These are phyloP conservation scores for Linnaemya tessellans DNA, from an alignment of 2,888 invertebrate species.

Conservation along the genomic window DNA sequence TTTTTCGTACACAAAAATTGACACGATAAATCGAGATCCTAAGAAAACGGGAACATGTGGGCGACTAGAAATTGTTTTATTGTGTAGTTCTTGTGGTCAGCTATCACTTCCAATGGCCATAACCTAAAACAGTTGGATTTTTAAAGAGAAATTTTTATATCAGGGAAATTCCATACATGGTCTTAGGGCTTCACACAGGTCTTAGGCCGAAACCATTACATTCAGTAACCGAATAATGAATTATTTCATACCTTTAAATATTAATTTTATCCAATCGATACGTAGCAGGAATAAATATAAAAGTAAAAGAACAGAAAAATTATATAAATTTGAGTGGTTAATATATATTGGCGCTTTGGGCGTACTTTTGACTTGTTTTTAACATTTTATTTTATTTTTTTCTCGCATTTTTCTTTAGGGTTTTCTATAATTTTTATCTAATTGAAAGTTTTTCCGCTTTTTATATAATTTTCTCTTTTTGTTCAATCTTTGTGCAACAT, in stretches of 20 bases:
- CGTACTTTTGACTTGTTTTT: conserved; percentile 59
- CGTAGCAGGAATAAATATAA: conserved; percentile 11
- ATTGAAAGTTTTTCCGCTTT: conserved; percentile 69
- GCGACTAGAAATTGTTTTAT: no score
- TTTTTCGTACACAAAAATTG: no score
- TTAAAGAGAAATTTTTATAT: no score
- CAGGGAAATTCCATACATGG: no score
- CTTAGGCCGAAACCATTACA: no score
- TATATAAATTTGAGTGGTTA: conserved; percentile 68
- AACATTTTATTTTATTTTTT: conserved; percentile 35
- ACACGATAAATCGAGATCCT: no score
- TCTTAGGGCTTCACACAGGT: no score
- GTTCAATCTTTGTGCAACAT: conserved; percentile 24
- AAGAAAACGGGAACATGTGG: no score
- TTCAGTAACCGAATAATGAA: no score
- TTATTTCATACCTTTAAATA: conserved; percentile 27
- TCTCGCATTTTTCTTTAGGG: conserved; percentile 40
- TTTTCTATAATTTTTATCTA: conserved; percentile 65
- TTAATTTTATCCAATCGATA: not conserved
- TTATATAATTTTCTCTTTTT: conserved; percentile 48
- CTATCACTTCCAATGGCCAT: no score
- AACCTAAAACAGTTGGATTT: no score
- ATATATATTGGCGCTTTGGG: conserved; percentile 68
- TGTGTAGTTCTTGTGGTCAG: no score
- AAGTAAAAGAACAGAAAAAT: conserved; percentile 48